Evolutionary conservation across 2,113 vertebrate species (phyloP).

Genomic region (Canis aureus): DNA sequence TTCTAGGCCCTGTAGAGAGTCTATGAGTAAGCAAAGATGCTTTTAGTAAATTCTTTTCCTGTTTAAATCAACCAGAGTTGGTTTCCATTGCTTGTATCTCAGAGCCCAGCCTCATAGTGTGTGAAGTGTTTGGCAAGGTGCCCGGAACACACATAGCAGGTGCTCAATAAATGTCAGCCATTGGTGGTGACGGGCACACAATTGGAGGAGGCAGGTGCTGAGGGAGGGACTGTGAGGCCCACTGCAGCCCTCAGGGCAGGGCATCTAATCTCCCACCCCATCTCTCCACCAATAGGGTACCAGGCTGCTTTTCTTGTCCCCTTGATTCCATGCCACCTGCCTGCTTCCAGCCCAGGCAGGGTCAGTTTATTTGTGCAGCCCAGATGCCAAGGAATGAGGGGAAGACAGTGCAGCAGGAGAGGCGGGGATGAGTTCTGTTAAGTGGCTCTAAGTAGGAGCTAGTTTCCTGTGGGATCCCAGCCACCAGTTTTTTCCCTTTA

Average conservation of each 20-base stretch:
- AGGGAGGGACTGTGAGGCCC: neutral
- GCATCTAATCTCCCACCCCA: neutral
- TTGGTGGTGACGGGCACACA: rapidly evolving
- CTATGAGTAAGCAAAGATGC: neutral
- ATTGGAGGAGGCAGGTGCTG: neutral
- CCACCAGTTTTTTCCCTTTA: neutral
- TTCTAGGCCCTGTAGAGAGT: neutral
- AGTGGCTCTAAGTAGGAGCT: neutral
- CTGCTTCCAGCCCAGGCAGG: neutral
- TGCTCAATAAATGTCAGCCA: neutral
- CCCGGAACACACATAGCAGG: conserved; percentile 12
- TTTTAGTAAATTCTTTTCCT: neutral
- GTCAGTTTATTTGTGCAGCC: neutral
- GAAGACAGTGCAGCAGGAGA: neutral
- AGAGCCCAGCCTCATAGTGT: neutral
- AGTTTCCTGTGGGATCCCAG: neutral
- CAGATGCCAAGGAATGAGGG: neutral
- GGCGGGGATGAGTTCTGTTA: rapidly evolving
- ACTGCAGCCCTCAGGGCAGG: neutral
- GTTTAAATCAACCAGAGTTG: neutral
- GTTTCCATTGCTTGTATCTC: neutral
- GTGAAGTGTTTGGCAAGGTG: neutral
- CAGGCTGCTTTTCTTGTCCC: neutral
- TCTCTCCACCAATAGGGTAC: neutral
- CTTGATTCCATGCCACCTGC: too few relatives aligned